Base-by-base conservation (phyloP, 2,797 vertebrate genomes). In the Amblyopsis hoosieri region DNA sequence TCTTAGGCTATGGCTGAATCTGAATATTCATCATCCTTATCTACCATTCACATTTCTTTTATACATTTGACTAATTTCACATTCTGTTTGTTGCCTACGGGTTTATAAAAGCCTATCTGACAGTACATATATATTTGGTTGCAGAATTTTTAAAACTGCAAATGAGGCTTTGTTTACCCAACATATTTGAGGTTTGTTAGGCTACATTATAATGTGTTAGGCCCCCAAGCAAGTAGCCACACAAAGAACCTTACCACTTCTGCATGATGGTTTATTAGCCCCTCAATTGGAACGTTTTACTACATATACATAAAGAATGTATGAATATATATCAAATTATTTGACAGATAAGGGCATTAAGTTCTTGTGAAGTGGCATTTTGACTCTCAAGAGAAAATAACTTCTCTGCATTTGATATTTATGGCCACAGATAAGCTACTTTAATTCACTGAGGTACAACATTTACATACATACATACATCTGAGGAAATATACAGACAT, bases 401-500 rank as follows among this genome's bases (percentile, higher is more conserved):
- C 53, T 49, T 31, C 56, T 64, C 59, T 50, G 55, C 46, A 53
- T 76, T 70, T 45, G 58, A 74, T 79, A 59, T 69, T 83, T 79
- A 79, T 57, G 49, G 50, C 4, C 8, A 72, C 7, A 72, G 60
- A 71, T 67, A 76, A 71, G 57, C 51, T 66, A 50, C 80, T 64
- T 23, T 54, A 29, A 79, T 65, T 6, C 14, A 62, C 13, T 62
- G 70, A 71, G 67, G 49, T 52, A 51, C 4, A 29, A 71, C 68
- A 78, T 79, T 65, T 69, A 11, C 63, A 47, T 79, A 83, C 76
- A 60, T 56, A 12, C 69, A 78, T 79, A 51, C 67, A 70, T 74
- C 64, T 64, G 54, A 68, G 74, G 54, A 61, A 67, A 69, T 62
- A 67, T 67, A 64, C 68, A 78, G 73, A 82, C 82, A 84, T 65